A percentile compares a stretch with the other conserved stretches of the same genome.
Conservation (phyloP, 2,888 invertebrate genomes). For the Agrotis exclamationis region DNA sequence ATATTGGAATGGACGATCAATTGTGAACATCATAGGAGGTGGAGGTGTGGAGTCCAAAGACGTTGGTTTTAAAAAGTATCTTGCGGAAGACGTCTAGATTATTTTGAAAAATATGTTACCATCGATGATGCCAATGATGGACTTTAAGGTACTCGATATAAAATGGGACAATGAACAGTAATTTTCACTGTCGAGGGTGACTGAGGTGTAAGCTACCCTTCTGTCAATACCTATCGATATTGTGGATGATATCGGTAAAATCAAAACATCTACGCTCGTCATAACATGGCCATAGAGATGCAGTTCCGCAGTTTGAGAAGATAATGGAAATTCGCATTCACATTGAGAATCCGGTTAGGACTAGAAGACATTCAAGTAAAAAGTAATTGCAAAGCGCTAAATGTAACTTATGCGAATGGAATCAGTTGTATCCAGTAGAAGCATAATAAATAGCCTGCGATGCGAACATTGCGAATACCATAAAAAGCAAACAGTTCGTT, state of each 20-base stretch:
- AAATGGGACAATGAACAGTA: not conserved
- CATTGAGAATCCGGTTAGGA: not conserved
- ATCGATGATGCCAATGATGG: not conserved
- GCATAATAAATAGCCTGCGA: not conserved
- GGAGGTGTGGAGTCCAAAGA: conserved; percentile 36
- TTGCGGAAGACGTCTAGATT: conserved; percentile 37
- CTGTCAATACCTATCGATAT: too few species aligned
- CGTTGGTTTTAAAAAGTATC: conserved; percentile 22
- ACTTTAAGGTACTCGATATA: not conserved
- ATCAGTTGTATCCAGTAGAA: conserved; percentile 17
- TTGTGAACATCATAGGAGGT: conserved; percentile 43
- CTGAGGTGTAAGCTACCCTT: too few species aligned
- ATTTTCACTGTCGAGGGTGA: not conserved
- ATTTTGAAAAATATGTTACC: not conserved
- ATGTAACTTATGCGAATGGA: not conserved
- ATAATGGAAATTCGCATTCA: not conserved
- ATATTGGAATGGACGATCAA: conserved; percentile 68
- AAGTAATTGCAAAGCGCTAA: not conserved
- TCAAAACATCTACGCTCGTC: not conserved
- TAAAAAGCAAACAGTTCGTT: conserved; percentile 8
- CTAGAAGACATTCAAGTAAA: not conserved
- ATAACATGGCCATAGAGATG: not conserved
- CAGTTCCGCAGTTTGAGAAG: too few species aligned
- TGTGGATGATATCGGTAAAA: not conserved
- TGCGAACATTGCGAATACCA: not conserved